These are phyloP conservation scores for Syngnathus floridae DNA, from an alignment of 2,113 vertebrate species.

Conservation along the genomic window DNA sequence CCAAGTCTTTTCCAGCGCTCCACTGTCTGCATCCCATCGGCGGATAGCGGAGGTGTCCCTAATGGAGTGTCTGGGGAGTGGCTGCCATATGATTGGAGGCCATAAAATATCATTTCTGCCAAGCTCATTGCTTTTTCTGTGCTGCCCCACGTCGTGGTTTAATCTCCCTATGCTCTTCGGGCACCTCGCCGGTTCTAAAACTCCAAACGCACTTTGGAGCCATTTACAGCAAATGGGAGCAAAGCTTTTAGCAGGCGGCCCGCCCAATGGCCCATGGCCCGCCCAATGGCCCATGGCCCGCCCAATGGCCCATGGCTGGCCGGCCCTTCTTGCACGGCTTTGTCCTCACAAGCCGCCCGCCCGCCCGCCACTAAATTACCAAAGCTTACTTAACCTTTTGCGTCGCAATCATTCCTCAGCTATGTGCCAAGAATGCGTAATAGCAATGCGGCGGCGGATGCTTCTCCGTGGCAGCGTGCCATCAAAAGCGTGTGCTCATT, in stretches of 20 bases:
- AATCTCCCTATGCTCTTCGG: neutral
- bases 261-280: too few species aligned
- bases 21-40: too few species aligned
- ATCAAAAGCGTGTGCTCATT: conserved; percentile 13
- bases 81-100: neutral
- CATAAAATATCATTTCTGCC: neutral
- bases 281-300: too few species aligned
- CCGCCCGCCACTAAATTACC: neutral
- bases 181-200: neutral
- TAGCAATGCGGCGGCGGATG: neutral
- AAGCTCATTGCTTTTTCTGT: neutral
- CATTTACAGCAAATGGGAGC: neutral
- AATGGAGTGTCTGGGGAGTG: neutral
- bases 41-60: neutral
- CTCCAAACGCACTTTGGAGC: conserved; percentile 1
- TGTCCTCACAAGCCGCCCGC: neutral
- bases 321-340: conserved; percentile 52
- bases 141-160: conserved; percentile 4
- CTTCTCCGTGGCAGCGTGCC: conserved; percentile 3
- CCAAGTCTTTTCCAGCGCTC: too few species aligned
- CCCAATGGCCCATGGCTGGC: neutral
- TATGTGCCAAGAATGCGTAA: neutral
- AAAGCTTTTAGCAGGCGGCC: too few species aligned
- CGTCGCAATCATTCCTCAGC: conserved; percentile 6
- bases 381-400: neutral